Evolutionary conservation across 1,140 invertebrate genomes (phyloP), one percentile per base, ranked within the genome.

Genomic region (Leptopilina boulardi): DNA sequence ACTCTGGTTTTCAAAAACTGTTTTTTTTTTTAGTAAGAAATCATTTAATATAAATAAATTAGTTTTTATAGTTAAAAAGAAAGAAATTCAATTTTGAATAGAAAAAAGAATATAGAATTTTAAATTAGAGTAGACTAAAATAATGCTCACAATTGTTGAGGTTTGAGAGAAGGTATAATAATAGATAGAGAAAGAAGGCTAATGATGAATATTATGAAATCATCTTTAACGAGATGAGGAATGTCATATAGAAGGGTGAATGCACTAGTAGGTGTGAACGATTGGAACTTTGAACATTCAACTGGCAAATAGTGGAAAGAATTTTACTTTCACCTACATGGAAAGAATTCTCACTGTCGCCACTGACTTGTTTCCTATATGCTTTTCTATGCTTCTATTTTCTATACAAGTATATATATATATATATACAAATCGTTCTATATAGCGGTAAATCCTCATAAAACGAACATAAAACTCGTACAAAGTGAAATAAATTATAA

Each of bases 301-400:
- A 30, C 26, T 30, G 23, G 26, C 59, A 66, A 66, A 66, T 66
- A 34, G 56, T 30, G 21, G 56, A 59, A 59, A 59, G 54, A 59
- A 59, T 59, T 59, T 59, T 66, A 66, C 59, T 66, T 66, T 66
- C 59, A 66, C 59, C 59, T 23, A 34, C 59, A 66, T 34, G 59
- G 26, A 59, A 59, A 59, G 19, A 54, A 54, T 10, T 9, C 51
- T 18, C 23, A 21, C 19, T 59, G 23, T 59, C 34, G 34, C 23
- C 21, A 59, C 56, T 59, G 21, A 59, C 59, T 66, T 66, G 59
- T 23, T 66, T 34, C 23, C 26, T n/a, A 54, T 54, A 19, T 54
- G 51, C 19, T 54, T 54, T 9, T 21, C 3, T 38, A 66, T 21
- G 3, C 56, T 59, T 26, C 21, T 15, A 13, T 66, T n/a, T 66